Conservation (phyloP, 1,140 invertebrate species). For the Bombus impatiens region DNA sequence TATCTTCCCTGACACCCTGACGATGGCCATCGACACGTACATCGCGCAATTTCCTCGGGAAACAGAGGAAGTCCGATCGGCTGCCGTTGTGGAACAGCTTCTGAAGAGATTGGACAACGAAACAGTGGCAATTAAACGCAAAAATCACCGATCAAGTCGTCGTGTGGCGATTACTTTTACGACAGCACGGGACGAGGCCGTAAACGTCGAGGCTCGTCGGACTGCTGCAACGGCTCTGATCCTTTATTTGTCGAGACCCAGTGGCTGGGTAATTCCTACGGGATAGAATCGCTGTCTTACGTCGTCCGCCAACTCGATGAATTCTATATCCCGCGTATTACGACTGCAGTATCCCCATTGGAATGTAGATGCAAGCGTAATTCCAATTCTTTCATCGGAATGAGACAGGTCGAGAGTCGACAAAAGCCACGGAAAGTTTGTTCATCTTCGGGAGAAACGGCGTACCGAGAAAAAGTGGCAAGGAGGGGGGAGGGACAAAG, state of each 20-base stretch:
- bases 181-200: background rate
- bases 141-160: background rate
- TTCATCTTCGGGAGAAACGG: too few species aligned
- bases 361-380: background rate
- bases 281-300: too few species aligned
- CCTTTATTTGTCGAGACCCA: background rate
- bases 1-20: conserved; percentile 50
- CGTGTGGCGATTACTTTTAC: background rate
- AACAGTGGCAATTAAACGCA: background rate
- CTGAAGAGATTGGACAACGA: too few species aligned
- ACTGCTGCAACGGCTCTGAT: background rate
- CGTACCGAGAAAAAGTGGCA: background rate
- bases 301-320: too few species aligned
- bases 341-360: too few species aligned
- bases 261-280: too few species aligned
- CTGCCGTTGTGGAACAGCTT: too few species aligned
- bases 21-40: conserved; percentile 27
- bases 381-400: background rate
- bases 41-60: background rate
- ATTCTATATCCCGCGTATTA: background rate
- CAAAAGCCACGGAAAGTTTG: background rate
- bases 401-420: background rate
- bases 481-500: too few species aligned
- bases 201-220: background rate
- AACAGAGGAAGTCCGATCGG: background rate